phyloP scores from a whole-genome alignment of 2,113 vertebrate genomes.

The Campylomormyrus tamandua region DNA sequence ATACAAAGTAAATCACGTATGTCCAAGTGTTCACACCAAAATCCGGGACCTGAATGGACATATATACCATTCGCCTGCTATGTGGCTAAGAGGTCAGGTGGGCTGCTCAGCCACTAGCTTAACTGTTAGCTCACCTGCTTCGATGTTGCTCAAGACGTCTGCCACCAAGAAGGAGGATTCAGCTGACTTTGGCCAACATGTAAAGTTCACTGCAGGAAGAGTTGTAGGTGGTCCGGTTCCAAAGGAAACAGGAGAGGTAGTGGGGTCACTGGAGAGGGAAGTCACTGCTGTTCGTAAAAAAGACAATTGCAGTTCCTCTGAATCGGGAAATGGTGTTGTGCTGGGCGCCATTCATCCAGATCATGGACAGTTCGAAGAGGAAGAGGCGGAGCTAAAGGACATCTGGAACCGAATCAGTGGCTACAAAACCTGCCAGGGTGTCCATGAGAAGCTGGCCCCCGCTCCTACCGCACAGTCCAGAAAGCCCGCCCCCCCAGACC shows the following conservation, averaged over 20 bases:
- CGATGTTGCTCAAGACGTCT: neutral
- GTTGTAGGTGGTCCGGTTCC: neutral
- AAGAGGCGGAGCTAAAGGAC: conserved; percentile 65
- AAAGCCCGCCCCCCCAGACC: conserved; percentile 29
- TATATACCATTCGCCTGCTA: conserved; percentile 22
- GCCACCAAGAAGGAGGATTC: neutral
- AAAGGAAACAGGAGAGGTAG: neutral
- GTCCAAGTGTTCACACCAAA: conserved; percentile 37
- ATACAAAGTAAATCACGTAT: conserved; percentile 10
- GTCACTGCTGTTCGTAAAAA: neutral
- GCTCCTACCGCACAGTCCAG: conserved; percentile 28
- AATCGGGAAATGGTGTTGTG: neutral
- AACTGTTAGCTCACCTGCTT: neutral
- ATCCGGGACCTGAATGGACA: conserved; percentile 33
- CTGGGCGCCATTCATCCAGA: conserved; percentile 49
- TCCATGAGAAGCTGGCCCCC: conserved; percentile 30
- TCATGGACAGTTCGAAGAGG: conserved; percentile 59
- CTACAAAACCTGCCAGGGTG: conserved; percentile 54
- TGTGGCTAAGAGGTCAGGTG: neutral
- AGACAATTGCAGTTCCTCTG: neutral
- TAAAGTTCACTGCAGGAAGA: neutral
- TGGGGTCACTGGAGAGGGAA: neutral
- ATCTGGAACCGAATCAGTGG: conserved; percentile 54
- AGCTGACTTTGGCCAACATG: neutral
- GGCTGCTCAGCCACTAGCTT: neutral